Base-by-base conservation (phyloP, 2,888 invertebrate species). In the Apamea sordens region DNA sequence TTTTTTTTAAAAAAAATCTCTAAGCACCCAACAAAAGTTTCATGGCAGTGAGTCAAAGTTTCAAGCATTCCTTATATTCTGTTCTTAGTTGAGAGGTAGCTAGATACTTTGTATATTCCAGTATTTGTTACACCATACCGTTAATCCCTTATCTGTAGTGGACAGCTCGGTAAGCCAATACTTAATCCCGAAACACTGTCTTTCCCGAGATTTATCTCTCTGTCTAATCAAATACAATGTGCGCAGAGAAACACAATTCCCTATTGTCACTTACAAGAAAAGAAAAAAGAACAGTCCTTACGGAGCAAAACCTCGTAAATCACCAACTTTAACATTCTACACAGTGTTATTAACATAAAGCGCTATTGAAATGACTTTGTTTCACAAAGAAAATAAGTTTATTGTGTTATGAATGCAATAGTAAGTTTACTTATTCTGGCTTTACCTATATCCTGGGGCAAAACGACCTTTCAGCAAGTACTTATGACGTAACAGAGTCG, bases 321-420 rank as follows among this genome's bases (percentile, higher is more conserved):
- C 85, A 78, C 41, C 28, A 84, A 85, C 79, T 87, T 89, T 79
- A 88, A 88, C 88, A 86, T 90, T 90, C 83, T 83, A 80, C 83
- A 82, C 77, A 78, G 73, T 71, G 73, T 79, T 85, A 87, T 86
- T 86, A 85, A 88, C 79, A 86, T 85, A 86, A 87, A 84, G 50
- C 50, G 72, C 74, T 77, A 88, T 88, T 79, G 77, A 83, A 84
- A 83, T 83, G 76, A 85, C 76, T 85, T 78, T 89, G 84, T 89
- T 87, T 83, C 73, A 71, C 69, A 76, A 88, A 88, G 77, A 85
- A 78, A 82, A 75, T 85, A 76, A 67, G 79, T 79, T 83, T 82
- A 83, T 80, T 82, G 73, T 85, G 76, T 85, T 82, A 76, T 83
- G 79, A 89, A 85, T 85, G 79, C 74, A 80, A 68, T 72, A 77